These are phyloP conservation scores for Mola mola DNA, from an alignment of 2,113 vertebrate species.

Conservation along the genomic window DNA sequence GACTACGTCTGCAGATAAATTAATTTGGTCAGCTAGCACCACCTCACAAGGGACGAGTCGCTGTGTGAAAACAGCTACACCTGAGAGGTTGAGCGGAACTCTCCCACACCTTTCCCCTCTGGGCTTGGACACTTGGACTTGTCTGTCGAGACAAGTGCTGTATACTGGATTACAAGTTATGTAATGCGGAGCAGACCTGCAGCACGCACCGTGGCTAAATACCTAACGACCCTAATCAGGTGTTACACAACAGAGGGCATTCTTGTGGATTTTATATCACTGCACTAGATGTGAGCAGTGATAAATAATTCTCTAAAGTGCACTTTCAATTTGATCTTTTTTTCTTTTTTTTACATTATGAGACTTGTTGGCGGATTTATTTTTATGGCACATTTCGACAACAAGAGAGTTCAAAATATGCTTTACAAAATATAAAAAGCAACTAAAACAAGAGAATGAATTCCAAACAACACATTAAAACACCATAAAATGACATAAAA, in stretches of 20 bases:
- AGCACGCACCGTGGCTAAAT: neutral
- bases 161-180: slow-evolving; percentile 45
- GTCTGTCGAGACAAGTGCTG: slow-evolving; percentile 36
- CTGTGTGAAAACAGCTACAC: neutral
- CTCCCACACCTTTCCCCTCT: slow-evolving; percentile 27
- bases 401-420: no score
- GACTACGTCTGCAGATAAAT: slow-evolving; percentile 35
- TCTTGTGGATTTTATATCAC: slow-evolving; percentile 2
- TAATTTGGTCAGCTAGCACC: slow-evolving; percentile 7
- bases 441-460: no score
- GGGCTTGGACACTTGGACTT: slow-evolving; percentile 7
- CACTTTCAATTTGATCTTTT: slow-evolving; percentile 58
- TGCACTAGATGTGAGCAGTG: no score
- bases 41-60: neutral
- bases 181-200: slow-evolving; percentile 15
- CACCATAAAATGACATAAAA: no score
- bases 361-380: no score
- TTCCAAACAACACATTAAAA: no score
- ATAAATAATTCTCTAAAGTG: no score
- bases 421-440: no score
- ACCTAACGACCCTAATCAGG: slow-evolving; percentile 1
- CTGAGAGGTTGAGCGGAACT: slow-evolving; percentile 6
- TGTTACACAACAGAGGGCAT: slow-evolving; percentile 11
- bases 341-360: no score
- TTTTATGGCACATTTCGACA: no score